Evolutionary conservation across 2,888 invertebrate species (phyloP).

Genomic region (Nomada fabriciana): DNA sequence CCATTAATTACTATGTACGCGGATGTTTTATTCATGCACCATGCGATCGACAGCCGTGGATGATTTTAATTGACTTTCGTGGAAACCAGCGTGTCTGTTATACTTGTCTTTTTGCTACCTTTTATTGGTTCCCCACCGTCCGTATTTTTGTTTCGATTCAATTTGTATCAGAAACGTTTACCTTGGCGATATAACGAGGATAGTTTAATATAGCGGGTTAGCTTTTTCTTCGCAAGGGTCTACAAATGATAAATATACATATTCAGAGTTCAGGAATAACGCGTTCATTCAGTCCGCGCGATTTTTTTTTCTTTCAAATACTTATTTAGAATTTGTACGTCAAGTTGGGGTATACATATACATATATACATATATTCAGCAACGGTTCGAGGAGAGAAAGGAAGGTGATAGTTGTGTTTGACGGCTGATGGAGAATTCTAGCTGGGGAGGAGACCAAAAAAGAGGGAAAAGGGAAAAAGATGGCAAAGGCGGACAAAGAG

Average conservation of each 20-base stretch:
- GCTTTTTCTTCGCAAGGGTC: neutral
- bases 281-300: neutral
- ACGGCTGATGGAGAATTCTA: constrained; percentile 7
- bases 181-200: neutral
- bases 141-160: neutral
- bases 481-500: constrained; percentile 1
- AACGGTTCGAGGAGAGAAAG: constrained; percentile 21
- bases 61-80: constrained; percentile 11
- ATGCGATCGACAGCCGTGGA: constrained; percentile 1
- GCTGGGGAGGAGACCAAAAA: neutral
- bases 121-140: neutral
- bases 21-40: neutral
- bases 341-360: neutral
- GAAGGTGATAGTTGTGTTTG: constrained; percentile 21
- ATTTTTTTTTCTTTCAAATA: neutral
- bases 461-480: constrained; percentile 20
- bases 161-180: neutral
- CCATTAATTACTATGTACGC: neutral
- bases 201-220: neutral
- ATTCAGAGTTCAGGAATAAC: neutral
- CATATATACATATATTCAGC: neutral
- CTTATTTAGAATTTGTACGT: neutral
- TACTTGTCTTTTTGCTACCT: neutral
- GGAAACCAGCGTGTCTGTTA: neutral
- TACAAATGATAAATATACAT: neutral